Evolutionary conservation across 2,888 invertebrate species (phyloP).

Genomic region (Calliopum simillimum): DNA sequence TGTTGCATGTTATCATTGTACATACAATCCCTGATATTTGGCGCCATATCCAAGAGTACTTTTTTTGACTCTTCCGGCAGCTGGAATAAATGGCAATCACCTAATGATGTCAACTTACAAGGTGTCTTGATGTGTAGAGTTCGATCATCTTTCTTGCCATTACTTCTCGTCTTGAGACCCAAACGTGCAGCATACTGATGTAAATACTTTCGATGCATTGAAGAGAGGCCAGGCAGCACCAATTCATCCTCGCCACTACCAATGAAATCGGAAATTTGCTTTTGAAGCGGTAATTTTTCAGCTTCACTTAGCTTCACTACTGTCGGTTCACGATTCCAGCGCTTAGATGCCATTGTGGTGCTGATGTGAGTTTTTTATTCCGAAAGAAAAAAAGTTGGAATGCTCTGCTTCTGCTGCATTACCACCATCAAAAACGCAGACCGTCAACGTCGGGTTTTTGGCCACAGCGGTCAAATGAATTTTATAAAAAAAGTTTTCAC

Average conservation of each 20-base stretch:
- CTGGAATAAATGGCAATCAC: slow-evolving; percentile 43
- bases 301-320: slow-evolving; percentile 14
- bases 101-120: slow-evolving; percentile 39
- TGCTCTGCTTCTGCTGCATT: too few relatives aligned
- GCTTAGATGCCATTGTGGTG: slow-evolving; percentile 22
- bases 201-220: slow-evolving; percentile 53
- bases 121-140: slow-evolving; percentile 52
- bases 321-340: slow-evolving; percentile 4
- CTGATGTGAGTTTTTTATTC: neutral
- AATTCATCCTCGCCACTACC: slow-evolving; percentile 45
- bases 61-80: slow-evolving; percentile 43
- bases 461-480: neutral
- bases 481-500: too few relatives aligned
- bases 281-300: slow-evolving; percentile 41
- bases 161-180: slow-evolving; percentile 56
- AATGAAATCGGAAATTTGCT: slow-evolving; percentile 52
- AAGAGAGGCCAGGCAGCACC: slow-evolving; percentile 48
- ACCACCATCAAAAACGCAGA: too few relatives aligned
- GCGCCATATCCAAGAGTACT: slow-evolving; percentile 43
- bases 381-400: too few relatives aligned
- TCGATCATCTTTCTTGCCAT: slow-evolving; percentile 48
- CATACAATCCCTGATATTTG: slow-evolving; percentile 18
- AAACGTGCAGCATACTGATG: slow-evolving; percentile 51
- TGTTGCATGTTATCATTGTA: slow-evolving; percentile 9
- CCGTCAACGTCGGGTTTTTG: neutral